Evolutionary conservation across 2,888 invertebrate genomes (phyloP).

Genomic region (Ommatoiulus sabulosus): DNA sequence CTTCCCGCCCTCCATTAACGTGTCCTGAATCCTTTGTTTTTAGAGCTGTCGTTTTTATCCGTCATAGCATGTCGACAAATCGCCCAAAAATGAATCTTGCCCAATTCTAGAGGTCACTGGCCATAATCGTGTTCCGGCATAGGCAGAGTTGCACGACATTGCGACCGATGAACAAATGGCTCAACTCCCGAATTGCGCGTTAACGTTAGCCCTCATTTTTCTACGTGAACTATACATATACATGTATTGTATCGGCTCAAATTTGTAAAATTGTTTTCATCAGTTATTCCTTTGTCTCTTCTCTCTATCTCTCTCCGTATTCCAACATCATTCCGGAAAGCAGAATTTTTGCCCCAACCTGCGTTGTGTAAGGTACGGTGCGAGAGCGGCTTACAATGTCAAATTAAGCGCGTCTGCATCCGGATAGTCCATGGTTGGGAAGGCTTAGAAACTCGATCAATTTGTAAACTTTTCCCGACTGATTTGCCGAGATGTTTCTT

Average conservation of each 20-base stretch:
- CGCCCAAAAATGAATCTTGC: neutral
- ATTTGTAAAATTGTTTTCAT: neutral
- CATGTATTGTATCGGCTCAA: constrained; percentile 17
- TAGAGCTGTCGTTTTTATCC: neutral
- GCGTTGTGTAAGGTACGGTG: neutral
- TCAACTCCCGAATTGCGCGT: neutral
- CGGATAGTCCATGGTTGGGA: neutral
- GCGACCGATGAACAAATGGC: neutral
- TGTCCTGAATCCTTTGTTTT: neutral
- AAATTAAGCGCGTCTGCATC: neutral
- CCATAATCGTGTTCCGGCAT: neutral
- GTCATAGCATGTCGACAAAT: neutral
- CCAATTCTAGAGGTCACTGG: neutral
- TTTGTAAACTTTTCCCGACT: neutral
- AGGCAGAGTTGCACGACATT: constrained; percentile 13
- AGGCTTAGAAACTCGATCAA: neutral
- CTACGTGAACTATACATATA: constrained; percentile 17
- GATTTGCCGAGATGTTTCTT: neutral
- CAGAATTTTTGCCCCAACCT: constrained; percentile 20
- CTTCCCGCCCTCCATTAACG: neutral
- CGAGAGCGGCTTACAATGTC: neutral
- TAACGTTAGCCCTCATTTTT: constrained; percentile 16
- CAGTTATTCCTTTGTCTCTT: constrained; percentile 19
- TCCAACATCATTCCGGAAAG: constrained; percentile 28
- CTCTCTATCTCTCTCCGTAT: neutral